Evolutionary conservation across 2,113 vertebrate genomes (phyloP), one percentile per base, ranked within the genome.

Genomic region (Xiphias gladius): DNA sequence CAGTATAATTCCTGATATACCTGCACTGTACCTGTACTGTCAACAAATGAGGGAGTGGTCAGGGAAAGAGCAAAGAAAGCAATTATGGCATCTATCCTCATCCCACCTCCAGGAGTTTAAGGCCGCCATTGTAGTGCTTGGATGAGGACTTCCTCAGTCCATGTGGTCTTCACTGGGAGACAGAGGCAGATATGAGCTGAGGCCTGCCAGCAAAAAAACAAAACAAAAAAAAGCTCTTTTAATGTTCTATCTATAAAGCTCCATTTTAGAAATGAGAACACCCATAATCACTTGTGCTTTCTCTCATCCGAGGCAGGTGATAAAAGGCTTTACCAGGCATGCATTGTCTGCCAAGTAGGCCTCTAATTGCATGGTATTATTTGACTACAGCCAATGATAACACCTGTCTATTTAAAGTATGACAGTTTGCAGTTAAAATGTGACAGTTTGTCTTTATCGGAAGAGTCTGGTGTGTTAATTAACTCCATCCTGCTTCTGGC

Each of bases 241-340:
- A 55, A 30, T 52, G 16, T 65, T 52, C 77, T 46, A 69, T n/a
- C 58, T 52, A 68, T 55, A 62, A 64, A 80, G 16, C 30, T 59
- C 46, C 46, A 73, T 55, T 86, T 52, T 35, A 35, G 39, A 63
- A 73, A 76, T 20, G 14, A 82, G 22, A 30, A 80, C 57, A 72
- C 50, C 10, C 24, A 77, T 43, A 82, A 75, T 72, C 16, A 41
- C 46, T 68, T 2, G 2, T 58, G 64, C 58, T 65, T 63, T 76
- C 69, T 69, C 74, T 76, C 48, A 78, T 83, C 39, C 37, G 7
- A 57, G 79, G 72, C 65, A 78, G 83, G 68, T 73, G 86, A 82
- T 86, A 73, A 87, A 88, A 87, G 64, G 57, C 58, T 89, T 76
- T 57, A 50, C n/a, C 46, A 58, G 74, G 86, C 82, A 46, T 69